phyloP scores from a whole-genome alignment of 1,140 invertebrate species.

The Lutraria rhynchaena region DNA sequence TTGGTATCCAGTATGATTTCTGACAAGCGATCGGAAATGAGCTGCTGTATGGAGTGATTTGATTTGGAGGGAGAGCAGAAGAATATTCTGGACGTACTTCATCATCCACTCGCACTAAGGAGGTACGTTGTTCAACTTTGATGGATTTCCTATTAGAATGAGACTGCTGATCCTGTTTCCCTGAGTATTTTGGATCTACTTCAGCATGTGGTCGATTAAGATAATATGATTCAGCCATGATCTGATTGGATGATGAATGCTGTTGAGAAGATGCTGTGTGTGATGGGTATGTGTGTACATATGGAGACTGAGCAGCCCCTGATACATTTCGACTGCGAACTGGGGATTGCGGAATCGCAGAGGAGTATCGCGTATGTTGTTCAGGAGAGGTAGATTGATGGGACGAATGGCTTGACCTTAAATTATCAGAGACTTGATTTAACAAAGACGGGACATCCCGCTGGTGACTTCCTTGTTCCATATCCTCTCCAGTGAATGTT shows the following conservation, averaged over 20 bases:
- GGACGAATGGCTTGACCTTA: not conserved
- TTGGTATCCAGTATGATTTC: constrained; percentile 55
- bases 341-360: constrained; percentile 15
- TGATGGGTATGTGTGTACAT: not conserved
- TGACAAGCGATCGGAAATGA: constrained; percentile 22
- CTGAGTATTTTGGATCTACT: constrained; percentile 33
- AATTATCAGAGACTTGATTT: not conserved
- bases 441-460: not conserved
- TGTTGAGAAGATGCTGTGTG: not conserved
- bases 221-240: constrained; percentile 35
- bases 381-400: not conserved
- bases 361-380: constrained; percentile 1
- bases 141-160: constrained; percentile 46
- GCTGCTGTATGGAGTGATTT: constrained; percentile 43
- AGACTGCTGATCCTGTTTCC: constrained; percentile 32
- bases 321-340: constrained; percentile 32
- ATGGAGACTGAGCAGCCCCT: constrained; percentile 35
- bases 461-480: not conserved
- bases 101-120: constrained; percentile 23
- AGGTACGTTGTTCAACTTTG: constrained; percentile 7
- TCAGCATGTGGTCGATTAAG: constrained; percentile 19
- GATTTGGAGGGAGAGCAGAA: constrained; percentile 38
- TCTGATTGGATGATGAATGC: constrained; percentile 17
- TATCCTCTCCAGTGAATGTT: constrained; percentile 58
- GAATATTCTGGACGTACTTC: constrained; percentile 48